Percentiles rank a stretch among this genome's conserved stretches.
phyloP scores from a whole-genome alignment of 2,113 vertebrate genomes.

The Canis aureus region DNA sequence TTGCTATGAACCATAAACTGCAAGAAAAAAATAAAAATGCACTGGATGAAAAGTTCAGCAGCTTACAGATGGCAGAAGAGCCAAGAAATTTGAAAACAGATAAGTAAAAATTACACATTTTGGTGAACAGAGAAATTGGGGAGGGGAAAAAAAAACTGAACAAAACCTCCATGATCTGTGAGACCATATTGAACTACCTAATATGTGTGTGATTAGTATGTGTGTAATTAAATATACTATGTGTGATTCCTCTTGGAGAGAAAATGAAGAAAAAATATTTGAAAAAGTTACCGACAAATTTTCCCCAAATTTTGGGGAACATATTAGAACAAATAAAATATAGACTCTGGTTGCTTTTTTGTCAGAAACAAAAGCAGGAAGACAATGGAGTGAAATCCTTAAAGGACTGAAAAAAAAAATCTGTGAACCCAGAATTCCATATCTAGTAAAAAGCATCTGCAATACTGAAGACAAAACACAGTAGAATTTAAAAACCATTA shows the following conservation, averaged over 20 bases:
- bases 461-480: neutral
- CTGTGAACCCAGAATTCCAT: neutral
- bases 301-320: neutral
- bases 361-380: neutral
- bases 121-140: neutral
- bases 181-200: neutral
- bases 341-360: neutral
- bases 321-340: neutral
- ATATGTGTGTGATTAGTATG: neutral
- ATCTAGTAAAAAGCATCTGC: neutral
- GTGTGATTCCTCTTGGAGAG: neutral
- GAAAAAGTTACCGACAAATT: neutral
- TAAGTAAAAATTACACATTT: conserved; percentile 13
- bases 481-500: neutral
- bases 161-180: neutral
- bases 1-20: neutral
- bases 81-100: neutral
- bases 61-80: neutral
- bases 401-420: conserved; percentile 2
- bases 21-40: neutral
- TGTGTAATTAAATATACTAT: neutral
- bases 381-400: neutral
- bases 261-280: neutral
- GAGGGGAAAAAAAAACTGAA: neutral
- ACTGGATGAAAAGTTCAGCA: neutral